Evolutionary conservation across 2,113 vertebrate genomes (phyloP), one percentile per base, ranked within the genome.

Genomic region (western clawed frog (Xenopus tropicalis)): DNA sequence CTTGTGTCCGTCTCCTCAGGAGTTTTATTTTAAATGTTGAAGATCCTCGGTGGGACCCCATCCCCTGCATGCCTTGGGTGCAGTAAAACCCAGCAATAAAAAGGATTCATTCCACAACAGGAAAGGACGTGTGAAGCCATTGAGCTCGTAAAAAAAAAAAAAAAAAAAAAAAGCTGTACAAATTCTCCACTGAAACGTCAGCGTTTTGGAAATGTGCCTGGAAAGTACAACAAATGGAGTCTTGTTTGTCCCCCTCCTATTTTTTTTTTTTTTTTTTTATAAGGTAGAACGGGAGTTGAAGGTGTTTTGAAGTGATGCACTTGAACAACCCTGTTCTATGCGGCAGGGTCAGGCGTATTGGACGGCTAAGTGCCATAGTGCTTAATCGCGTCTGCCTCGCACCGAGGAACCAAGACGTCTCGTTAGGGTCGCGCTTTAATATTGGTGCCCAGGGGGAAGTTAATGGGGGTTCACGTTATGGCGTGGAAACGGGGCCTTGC

Each of bases 201-300:
- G 66, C 66, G 1, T 63, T 37, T 69, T 76, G 73, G 73, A 76
- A 56, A 24, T 23, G 10, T 69, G 73, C 73, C 73, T 69, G 73
- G 73, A 69, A 76, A 76, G 24, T 76, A 54, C 69, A 69, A 76
- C 73, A 76, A 63, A 69, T 76, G 66, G 57, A 62, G 58, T 44
- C 22, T 44, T 69, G 73, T 76, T 54, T 59, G 43, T 52, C 59
- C 43, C 51, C 24, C 71, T 57, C 12, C 57, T n/a, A n/a, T n/a
- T n/a, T n/a, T n/a, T n/a, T n/a, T 25, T 42, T 76, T 48, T 54
- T 25, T 42, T 76, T 48, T 54, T 76, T 63, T 69, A 56, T 43
- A 63, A 43, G 73, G 66, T 56, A 69, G 66, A 23, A 63, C n/a
- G 69, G 62, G 66, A 63, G 73, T 37, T 62, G 72, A 22, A 74